Base-by-base conservation (phyloP, 2,888 invertebrate genomes). In the Ctenicera cuprea region DNA sequence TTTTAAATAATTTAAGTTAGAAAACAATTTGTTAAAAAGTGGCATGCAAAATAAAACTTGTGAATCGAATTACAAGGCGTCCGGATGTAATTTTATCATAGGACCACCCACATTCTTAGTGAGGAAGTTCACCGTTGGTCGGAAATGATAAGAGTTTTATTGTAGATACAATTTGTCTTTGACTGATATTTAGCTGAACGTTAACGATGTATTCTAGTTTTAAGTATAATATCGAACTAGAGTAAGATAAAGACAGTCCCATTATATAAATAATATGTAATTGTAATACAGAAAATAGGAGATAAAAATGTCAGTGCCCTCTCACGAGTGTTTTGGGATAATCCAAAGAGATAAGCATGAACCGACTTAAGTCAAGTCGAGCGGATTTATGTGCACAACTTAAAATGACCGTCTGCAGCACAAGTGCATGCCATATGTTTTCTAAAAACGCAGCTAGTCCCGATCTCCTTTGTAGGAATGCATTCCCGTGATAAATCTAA, bases 91-190 rank as follows among this genome's bases (percentile, higher is more conserved):
- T 75, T 71, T 82, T 80, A 82, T 80, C 75, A 65, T n/a, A 70
- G 48, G 45, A 43, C 69, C 81, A 76, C 82, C 80, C 81, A 80
- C 83, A 79, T 73, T 76, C 77, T 68, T 75, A 68, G 74, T 77
- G 77, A 82, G 85, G 84, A 85, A 84, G 83, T 84, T 81, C 77
- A 79, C 78, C 75, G 76, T 77, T 77, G 71, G 82, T 84, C 82
- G 84, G 83, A 85, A 84, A 82, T 78, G 81, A 83, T 82, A 82
- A 82, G 76, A 76, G 76, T 75, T 73, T 79, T 72, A 78, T 76
- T 76, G 70, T 64, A 77, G 79, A 80, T 79, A 79, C 71, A 74
- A 74, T 50, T 74, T 67, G 71, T 71, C 67, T 70, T 73, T 54
- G 66, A 20, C 66, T 43, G 67, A 67, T 67, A 68, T 68, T 61